A percentile compares a stretch with the other conserved stretches of the same genome.
These are phyloP conservation scores for Apodemia hepburni DNA, from an alignment of 2,888 invertebrate genomes.

Conservation along the genomic window DNA sequence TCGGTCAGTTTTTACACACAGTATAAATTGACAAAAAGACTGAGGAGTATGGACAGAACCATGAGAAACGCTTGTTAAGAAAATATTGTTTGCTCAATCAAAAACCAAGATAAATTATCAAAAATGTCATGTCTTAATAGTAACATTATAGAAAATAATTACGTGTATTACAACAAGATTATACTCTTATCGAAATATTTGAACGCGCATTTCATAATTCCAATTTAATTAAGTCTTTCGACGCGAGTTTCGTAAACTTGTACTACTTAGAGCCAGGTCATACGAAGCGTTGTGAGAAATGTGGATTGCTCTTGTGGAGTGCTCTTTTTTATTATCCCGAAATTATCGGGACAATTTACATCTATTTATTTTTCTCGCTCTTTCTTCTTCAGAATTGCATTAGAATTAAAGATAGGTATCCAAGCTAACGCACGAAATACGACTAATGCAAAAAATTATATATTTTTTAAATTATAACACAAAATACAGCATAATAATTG, in stretches of 20 bases:
- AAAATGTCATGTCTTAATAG: constrained; percentile 15
- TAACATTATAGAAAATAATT: constrained; percentile 55
- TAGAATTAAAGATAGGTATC: no score
- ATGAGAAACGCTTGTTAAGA: not conserved
- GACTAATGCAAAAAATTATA: no score
- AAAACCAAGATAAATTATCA: constrained; percentile 1
- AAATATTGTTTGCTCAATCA: constrained; percentile 4
- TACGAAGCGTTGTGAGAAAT: not conserved
- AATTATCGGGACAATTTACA: no score
- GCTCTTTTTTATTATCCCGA: no score
- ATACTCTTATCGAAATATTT: constrained; percentile 47
- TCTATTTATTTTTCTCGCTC: no score
- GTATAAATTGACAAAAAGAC: no score
- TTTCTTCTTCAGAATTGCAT: no score
- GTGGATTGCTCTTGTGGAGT: no score
- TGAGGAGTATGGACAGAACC: not conserved
- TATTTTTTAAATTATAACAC: no score
- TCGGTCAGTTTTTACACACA: no score
- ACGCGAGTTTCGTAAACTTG: constrained; percentile 38
- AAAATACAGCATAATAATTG: no score
- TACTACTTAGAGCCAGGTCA: not conserved
- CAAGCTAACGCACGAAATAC: no score
- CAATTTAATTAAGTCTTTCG: constrained; percentile 46
- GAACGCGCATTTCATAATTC: constrained; percentile 41
- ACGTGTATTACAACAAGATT: constrained; percentile 58